Evolutionary conservation across 2,888 invertebrate genomes (phyloP).

Genomic region (Dasypolia templi): DNA sequence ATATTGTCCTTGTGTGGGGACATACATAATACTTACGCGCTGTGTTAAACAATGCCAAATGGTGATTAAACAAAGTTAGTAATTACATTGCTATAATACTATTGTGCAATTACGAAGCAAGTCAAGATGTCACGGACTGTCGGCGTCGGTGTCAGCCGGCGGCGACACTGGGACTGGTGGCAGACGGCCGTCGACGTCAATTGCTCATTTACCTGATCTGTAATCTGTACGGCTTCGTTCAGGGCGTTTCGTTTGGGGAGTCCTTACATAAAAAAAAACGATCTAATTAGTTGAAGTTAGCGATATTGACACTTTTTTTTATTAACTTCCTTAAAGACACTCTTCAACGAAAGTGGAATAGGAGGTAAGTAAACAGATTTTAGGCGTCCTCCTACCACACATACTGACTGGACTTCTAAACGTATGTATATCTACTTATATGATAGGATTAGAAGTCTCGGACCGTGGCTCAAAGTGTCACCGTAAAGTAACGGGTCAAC

Average conservation of each 20-base stretch:
- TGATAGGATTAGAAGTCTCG: too few relatives aligned
- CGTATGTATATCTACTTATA: too few relatives aligned
- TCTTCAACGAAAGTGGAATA: not conserved
- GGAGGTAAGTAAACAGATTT: not conserved
- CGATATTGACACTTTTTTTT: not conserved
- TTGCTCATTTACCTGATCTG: slow-evolving; percentile 19
- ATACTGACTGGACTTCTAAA: not conserved
- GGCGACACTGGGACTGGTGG: not conserved
- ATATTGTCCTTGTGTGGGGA: slow-evolving; percentile 2
- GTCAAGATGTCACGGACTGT: not conserved
- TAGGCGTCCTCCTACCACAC: not conserved
- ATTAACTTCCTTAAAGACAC: not conserved
- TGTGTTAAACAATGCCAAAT: slow-evolving; percentile 8
- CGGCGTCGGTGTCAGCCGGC: not conserved
- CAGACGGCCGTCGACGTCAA: slow-evolving; percentile 10
- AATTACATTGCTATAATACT: too few relatives aligned
- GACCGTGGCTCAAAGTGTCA: not conserved
- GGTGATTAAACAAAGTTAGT: slow-evolving; percentile 2
- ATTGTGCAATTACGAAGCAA: not conserved
- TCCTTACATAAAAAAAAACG: slow-evolving; percentile 7
- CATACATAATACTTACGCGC: not conserved
- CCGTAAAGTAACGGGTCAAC: not conserved
- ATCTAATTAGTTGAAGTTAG: slow-evolving; percentile 9
- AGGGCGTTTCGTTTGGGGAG: slow-evolving; percentile 10
- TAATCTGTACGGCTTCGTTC: slow-evolving; percentile 45